Evolutionary conservation across 2,797 vertebrate species (phyloP).

Genomic region (Chelon auratus): DNA sequence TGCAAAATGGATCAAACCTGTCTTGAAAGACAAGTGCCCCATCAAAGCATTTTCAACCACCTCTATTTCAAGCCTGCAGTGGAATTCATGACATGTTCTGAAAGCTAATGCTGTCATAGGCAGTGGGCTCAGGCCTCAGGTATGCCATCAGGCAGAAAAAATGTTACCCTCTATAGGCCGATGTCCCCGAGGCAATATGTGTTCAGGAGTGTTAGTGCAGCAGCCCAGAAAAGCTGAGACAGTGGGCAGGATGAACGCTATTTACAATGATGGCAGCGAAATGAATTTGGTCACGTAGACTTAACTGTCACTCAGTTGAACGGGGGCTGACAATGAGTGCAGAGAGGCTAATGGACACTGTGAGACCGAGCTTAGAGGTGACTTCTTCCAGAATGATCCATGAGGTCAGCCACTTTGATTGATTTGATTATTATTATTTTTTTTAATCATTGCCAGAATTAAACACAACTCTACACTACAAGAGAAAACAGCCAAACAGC

Average conservation of each 20-base stretch:
- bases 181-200: constrained; percentile 65
- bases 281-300: constrained; percentile 70
- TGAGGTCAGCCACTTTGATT: constrained; percentile 67
- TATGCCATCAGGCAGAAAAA: constrained; percentile 62
- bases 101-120: constrained; percentile 58
- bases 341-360: constrained; percentile 69
- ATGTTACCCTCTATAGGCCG: constrained; percentile 48
- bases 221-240: constrained; percentile 72
- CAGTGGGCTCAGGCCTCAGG: constrained; percentile 48
- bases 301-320: constrained; percentile 67
- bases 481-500: constrained; percentile 5
- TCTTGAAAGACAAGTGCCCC: constrained; percentile 38
- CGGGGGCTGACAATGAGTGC: constrained; percentile 57
- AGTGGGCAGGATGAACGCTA: constrained; percentile 58
- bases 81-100: constrained; percentile 47
- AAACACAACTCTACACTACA: constrained; percentile 27
- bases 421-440: constrained; percentile 65
- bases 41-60: constrained; percentile 42
- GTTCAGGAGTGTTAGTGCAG: constrained; percentile 70
- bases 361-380: constrained; percentile 70
- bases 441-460: constrained; percentile 40
- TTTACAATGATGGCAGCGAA: constrained; percentile 54
- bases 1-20: constrained; percentile 15
- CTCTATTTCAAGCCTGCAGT: constrained; percentile 42
- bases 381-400: constrained; percentile 67